Percentiles rank a stretch among this genome's conserved stretches.
phyloP scores from a whole-genome alignment of 2,888 invertebrate species.

The Ormyrus thymus region DNA sequence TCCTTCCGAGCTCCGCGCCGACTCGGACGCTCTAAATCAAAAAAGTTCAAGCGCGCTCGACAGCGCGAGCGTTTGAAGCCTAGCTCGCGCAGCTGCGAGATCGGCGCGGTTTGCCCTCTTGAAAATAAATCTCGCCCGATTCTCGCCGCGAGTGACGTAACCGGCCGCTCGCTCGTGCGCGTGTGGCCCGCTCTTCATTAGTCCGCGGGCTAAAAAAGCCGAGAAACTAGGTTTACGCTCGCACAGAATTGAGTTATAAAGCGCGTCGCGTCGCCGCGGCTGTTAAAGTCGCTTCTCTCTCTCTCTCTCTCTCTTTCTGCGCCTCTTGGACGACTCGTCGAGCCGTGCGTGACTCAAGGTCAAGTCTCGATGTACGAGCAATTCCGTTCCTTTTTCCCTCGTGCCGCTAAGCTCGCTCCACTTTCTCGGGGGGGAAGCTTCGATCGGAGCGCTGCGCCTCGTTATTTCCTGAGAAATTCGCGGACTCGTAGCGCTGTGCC shows the following conservation, averaged over 20 bases:
- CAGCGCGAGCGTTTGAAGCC: not conserved
- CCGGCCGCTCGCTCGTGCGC: not conserved
- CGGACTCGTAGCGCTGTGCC: too few species aligned
- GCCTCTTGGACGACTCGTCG: not conserved
- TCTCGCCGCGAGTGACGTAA: not conserved
- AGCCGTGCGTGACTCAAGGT: conserved; percentile 41
- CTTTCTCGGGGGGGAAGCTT: not conserved
- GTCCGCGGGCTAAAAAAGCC: not conserved
- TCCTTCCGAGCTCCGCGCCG: too few species aligned
- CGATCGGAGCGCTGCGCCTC: not conserved
- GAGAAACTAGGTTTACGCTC: conserved; percentile 10
- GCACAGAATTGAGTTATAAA: conserved; percentile 48
- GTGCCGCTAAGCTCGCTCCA: not conserved
- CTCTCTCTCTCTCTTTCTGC: not conserved
- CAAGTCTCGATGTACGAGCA: not conserved
- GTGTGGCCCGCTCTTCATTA: not conserved
- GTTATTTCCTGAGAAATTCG: not conserved
- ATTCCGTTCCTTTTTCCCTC: not conserved
- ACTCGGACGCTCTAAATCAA: too few species aligned
- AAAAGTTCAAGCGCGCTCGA: not conserved
- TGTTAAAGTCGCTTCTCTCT: conserved; percentile 19
- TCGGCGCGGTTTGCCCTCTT: conserved; percentile 24
- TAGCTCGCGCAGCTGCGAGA: not conserved
- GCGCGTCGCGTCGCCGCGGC: conserved; percentile 9
- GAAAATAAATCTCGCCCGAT: conserved; percentile 12